These are phyloP conservation scores for Drosophila picticornis DNA, from an alignment of 2,888 invertebrate species.

Conservation along the genomic window DNA sequence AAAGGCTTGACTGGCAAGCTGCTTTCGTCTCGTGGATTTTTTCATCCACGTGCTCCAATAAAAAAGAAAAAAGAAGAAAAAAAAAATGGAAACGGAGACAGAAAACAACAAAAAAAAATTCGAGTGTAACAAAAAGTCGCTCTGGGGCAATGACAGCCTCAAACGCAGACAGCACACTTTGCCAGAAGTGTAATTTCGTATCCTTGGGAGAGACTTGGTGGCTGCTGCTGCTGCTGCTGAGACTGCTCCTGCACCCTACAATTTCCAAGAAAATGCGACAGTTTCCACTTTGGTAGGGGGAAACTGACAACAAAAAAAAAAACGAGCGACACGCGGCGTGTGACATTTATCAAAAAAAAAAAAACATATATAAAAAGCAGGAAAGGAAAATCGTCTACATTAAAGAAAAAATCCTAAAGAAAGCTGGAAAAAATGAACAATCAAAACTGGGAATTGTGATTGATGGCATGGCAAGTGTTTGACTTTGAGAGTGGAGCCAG, in stretches of 20 bases:
- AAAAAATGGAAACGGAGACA: conserved; percentile 17
- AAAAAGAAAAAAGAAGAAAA: conserved; percentile 28
- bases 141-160: conserved; percentile 70
- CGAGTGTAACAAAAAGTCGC: conserved; percentile 74
- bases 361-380: not conserved
- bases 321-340: conserved; percentile 71
- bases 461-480: conserved; percentile 64
- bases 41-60: conserved; percentile 23
- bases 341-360: conserved; percentile 75
- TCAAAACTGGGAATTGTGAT: conserved; percentile 66
- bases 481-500: not conserved
- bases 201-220: conserved; percentile 72
- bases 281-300: conserved; percentile 49
- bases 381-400: conserved; percentile 4
- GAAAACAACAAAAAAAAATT: conserved; percentile 6
- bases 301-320: conserved; percentile 33
- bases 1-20: conserved; percentile 71
- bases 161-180: conserved; percentile 68
- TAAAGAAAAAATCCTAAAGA: conserved; percentile 17
- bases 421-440: conserved; percentile 35
- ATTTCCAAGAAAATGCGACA: conserved; percentile 74
- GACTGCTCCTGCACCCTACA: conserved; percentile 15
- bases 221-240: not conserved
- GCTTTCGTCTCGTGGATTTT: conserved; percentile 6
- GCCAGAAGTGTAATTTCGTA: conserved; percentile 62